Conservation (phyloP, 2,113 vertebrate genomes). For the Colinus virginianus region DNA sequence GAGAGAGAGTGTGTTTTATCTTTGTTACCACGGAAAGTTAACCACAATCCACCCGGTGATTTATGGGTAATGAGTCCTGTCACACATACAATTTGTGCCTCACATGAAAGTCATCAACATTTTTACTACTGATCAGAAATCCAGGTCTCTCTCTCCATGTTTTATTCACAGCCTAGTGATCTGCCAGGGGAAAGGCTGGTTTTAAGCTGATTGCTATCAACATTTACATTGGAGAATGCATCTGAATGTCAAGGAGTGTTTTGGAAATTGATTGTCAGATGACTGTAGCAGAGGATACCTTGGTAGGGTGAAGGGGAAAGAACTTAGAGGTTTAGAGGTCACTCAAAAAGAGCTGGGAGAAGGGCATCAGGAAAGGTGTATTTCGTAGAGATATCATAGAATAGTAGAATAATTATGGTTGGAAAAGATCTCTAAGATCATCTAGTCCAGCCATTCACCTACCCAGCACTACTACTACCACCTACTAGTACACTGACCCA, state of each 20-base stretch:
- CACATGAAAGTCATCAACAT: conserved; percentile 54
- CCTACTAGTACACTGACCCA: too few species aligned
- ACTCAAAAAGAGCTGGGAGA: neutral
- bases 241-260: neutral
- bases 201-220: conserved; percentile 44
- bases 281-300: neutral
- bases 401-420: too few species aligned
- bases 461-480: too few species aligned
- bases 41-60: conserved; percentile 53
- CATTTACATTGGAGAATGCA: conserved; percentile 34
- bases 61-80: conserved; percentile 68
- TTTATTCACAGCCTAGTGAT: conserved; percentile 48
- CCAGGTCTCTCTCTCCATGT: conserved; percentile 21
- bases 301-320: neutral
- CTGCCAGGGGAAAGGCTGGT: neutral
- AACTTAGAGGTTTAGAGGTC: neutral
- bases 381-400: neutral
- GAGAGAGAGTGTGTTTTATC: conserved; percentile 54
- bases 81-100: conserved; percentile 41
- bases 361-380: neutral
- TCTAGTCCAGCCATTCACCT: too few species aligned
- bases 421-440: too few species aligned
- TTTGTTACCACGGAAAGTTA: conserved; percentile 66
- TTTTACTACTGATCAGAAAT: conserved; percentile 37
- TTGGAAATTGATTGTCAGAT: neutral